Conservation (phyloP, 2,797 vertebrate genomes). For the Eidolon dupreanum region DNA sequence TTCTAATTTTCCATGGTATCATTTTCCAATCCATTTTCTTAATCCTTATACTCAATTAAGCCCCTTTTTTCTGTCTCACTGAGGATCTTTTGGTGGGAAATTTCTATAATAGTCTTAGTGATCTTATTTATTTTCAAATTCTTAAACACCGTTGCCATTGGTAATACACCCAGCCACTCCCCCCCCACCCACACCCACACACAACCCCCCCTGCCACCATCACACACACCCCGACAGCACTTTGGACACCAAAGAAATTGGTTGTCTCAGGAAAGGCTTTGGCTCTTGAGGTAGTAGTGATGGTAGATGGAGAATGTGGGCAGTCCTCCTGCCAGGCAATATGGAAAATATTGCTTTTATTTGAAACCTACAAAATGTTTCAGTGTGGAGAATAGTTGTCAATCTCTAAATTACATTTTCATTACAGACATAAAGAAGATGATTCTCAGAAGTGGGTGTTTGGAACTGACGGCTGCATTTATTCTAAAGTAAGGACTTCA, state of each 20-base stretch:
- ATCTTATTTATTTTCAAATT: slow-evolving; percentile 26
- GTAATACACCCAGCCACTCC: background rate
- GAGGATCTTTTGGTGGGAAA: background rate
- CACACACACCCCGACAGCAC: background rate
- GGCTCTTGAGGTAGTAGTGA: background rate
- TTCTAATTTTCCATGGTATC: background rate
- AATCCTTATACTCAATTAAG: background rate
- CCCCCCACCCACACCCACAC: background rate
- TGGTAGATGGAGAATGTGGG: background rate
- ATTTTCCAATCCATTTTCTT: background rate
- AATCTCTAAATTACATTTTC: slow-evolving; percentile 50
- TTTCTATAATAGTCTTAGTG: background rate
- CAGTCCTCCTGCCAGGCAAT: background rate
- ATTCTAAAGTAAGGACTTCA: slow-evolving; percentile 67
- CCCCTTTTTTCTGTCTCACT: background rate
- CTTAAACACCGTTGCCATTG: background rate
- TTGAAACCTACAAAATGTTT: background rate
- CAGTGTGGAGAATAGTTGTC: background rate
- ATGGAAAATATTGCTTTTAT: slow-evolving; percentile 4
- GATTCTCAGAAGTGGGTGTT: slow-evolving; percentile 74
- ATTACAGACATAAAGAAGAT: slow-evolving; percentile 71
- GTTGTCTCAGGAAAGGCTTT: background rate
- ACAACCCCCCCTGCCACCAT: background rate
- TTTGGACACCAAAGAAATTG: background rate
- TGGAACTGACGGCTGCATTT: slow-evolving; percentile 76